Conservation (phyloP, 2,113 vertebrate genomes). For the Urocolius indicus region DNA sequence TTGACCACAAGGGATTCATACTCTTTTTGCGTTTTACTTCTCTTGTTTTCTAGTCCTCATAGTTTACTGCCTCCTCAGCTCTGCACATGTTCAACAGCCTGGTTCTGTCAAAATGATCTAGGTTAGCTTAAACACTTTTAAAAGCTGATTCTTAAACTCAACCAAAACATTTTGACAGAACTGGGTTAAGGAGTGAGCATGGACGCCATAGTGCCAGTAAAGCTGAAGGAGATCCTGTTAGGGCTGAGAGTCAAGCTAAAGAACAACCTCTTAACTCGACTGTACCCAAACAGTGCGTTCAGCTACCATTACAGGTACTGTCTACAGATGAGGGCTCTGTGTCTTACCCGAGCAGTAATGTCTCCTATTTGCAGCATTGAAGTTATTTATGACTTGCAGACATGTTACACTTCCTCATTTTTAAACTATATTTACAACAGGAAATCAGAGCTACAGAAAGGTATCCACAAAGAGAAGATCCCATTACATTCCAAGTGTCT, state of each 20-base stretch:
- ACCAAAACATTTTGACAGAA: conserved; percentile 25
- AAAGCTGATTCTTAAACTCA: not conserved
- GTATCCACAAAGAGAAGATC: not conserved
- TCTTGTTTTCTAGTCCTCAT: not conserved
- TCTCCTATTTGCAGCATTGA: not conserved
- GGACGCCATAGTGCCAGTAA: not conserved
- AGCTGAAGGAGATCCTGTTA: not conserved
- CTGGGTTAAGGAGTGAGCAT: not conserved
- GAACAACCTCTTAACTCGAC: not conserved
- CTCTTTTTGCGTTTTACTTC: not conserved
- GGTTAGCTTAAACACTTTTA: conserved; percentile 30
- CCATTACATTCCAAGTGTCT: not conserved
- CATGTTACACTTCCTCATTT: not conserved
- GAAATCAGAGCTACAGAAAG: not conserved
- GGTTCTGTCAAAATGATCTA: conserved; percentile 58
- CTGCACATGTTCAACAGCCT: conserved; percentile 28
- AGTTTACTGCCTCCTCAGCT: not conserved
- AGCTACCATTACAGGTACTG: not conserved
- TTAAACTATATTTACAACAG: not conserved
- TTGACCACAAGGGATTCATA: not conserved
- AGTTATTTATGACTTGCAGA: not conserved
- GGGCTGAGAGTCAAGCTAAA: not conserved
- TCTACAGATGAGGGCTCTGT: not conserved
- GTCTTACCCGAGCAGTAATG: not conserved
- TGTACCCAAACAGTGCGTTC: not conserved